These are phyloP conservation scores for Clarias laeviceps DNA, from an alignment of 2,797 vertebrate species.

Conservation along the genomic window DNA sequence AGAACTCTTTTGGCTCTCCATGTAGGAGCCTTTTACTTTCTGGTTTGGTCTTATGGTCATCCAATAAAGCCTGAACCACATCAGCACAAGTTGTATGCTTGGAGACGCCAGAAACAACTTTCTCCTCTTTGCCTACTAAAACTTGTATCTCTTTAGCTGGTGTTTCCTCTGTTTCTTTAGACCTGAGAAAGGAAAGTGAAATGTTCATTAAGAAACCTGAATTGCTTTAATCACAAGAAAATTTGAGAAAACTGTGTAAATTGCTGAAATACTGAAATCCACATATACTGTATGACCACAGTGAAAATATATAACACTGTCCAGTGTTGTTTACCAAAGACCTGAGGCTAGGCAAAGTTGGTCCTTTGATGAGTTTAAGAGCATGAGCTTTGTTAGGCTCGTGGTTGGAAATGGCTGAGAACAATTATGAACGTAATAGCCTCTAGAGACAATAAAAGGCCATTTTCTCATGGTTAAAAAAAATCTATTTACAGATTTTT, in stretches of 20 bases:
- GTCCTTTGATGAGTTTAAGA: not conserved
- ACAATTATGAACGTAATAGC: not conserved
- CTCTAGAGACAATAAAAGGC: not conserved
- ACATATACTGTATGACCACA: not conserved
- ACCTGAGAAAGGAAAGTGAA: constrained; percentile 58
- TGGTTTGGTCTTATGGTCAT: constrained; percentile 82
- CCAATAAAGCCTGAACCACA: constrained; percentile 88
- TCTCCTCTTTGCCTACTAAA: constrained; percentile 92
- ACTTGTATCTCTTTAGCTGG: constrained; percentile 89
- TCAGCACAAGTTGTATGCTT: constrained; percentile 91
- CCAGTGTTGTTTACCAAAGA: not conserved
- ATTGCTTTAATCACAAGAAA: constrained; percentile 2
- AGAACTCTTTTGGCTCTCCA: constrained; percentile 89
- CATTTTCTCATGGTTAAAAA: not conserved
- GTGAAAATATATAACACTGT: constrained; percentile 5
- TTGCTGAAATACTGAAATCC: constrained; percentile 25
- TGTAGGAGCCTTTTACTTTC: constrained; percentile 82
- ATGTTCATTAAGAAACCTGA: constrained; percentile 2
- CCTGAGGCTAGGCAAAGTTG: not conserved
- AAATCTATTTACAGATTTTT: not conserved
- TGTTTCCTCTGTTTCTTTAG: constrained; percentile 80
- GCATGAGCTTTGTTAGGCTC: not conserved
- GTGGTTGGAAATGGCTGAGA: not conserved
- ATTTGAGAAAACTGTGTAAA: constrained; percentile 16
- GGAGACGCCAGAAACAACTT: constrained; percentile 90